phyloP scores from a whole-genome alignment of 2,888 invertebrate genomes.

The Eueremaeus valkanovi region DNA sequence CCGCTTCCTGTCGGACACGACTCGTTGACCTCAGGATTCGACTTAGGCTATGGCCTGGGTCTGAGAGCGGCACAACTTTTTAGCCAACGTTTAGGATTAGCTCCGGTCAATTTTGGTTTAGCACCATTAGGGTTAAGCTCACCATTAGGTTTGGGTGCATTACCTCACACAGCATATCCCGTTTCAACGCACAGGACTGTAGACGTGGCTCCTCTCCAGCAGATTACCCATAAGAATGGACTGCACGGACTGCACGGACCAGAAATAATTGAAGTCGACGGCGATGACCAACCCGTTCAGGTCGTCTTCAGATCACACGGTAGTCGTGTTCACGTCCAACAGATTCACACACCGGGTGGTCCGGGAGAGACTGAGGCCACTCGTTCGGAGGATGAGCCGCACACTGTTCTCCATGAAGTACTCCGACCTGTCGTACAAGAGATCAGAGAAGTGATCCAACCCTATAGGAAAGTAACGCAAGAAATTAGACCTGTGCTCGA shows the following conservation, averaged over 20 bases:
- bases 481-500: constrained; percentile 9
- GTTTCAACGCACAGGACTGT: neutral
- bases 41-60: no score
- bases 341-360: neutral
- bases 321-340: neutral
- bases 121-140: no score
- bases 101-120: no score
- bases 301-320: neutral
- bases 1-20: no score
- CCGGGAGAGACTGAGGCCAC: neutral
- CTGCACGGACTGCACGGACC: neutral
- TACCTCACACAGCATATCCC: no score
- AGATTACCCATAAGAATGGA: neutral
- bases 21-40: no score
- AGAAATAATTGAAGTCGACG: neutral
- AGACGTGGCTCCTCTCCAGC: neutral
- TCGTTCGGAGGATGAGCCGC: neutral
- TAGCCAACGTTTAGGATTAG: no score
- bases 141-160: no score
- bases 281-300: constrained; percentile 1
- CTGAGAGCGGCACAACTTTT: no score
- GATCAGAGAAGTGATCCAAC: constrained; percentile 4
- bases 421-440: constrained; percentile 9
- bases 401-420: neutral
- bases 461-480: constrained; percentile 7